Evolutionary conservation across 1,140 invertebrate species (phyloP), one percentile per base, ranked within the genome.

Genomic region (Eubasilissa regina): DNA sequence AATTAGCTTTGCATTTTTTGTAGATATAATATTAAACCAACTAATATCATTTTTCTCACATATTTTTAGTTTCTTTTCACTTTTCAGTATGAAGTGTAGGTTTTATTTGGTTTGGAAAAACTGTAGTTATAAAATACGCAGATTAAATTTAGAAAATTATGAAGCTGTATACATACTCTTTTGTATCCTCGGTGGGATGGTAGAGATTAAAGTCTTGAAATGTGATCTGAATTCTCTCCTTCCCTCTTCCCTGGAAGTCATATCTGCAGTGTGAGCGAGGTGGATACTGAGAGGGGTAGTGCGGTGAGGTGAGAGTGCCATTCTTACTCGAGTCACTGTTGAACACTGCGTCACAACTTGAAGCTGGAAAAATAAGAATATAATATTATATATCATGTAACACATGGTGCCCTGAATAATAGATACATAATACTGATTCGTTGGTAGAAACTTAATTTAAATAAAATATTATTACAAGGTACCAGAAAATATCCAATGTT

Each of bases 201-300:
- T 91, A 87, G 77, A 92, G 85, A 84, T 88, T 91, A 84, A 96
- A 95, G 86, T 96, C 94, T 83, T 93, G 93, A 85, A 95, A 95
- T 79, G 94, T 91, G 53, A 94, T 89, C 86, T 93, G 92, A 8
- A 97, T 92, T 19, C 95, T 90, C 87, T 97, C 94, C 78, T 94
- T 94, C 25, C 94, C 94, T 79, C 93, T 89, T 53, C 95, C 95
- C 84, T 94, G 93, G 85, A 97, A 97, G 81, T 96, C 95, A 86
- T 95, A 97, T 83, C 93, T 92, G 87, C 96, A 97, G 75, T 93
- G 92, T 4, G 94, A 92, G 81, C 93, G 92, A 1, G 92, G 85
- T 64, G 93, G 93, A 87, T 96, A 96, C 21, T 93, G 91, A 80
- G 91, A 89, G 45, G 94, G 94, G 86, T 93, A 95, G 83, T 91